A percentile compares a stretch with the other conserved stretches of the same genome.
Evolutionary conservation across 2,113 vertebrate genomes (phyloP).

Genomic region (Prunella himalayana): DNA sequence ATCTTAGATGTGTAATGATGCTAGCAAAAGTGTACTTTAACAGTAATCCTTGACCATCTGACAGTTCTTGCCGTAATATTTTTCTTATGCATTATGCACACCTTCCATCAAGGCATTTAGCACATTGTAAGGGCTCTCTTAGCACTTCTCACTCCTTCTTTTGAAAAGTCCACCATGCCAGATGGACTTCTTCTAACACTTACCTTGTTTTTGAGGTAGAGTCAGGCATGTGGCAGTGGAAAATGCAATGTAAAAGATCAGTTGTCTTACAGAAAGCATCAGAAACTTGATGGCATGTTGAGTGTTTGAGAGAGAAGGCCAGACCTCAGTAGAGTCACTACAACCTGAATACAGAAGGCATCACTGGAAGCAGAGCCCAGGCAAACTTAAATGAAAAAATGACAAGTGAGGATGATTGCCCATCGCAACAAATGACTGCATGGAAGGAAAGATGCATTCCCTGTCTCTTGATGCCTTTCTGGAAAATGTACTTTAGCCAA

Average conservation of each 20-base stretch:
- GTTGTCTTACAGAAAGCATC: neutral
- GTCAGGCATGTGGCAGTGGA: neutral
- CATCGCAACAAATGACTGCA: neutral
- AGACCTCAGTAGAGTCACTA: neutral
- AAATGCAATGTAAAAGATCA: neutral
- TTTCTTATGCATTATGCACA: neutral
- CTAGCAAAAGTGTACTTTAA: neutral
- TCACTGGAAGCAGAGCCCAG: neutral
- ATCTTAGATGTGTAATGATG: neutral
- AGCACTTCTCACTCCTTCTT: neutral
- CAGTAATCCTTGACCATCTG: neutral
- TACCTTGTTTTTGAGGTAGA: neutral
- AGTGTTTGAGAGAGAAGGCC: neutral
- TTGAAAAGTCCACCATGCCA: neutral
- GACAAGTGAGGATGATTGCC: neutral
- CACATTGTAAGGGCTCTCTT: neutral
- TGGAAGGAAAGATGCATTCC: neutral
- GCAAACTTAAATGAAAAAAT: neutral
- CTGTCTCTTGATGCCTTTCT: neutral
- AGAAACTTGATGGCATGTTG: neutral
- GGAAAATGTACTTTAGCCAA: neutral
- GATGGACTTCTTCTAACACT: neutral
- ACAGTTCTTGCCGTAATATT: neutral
- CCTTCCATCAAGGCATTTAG: slow-evolving; percentile 1
- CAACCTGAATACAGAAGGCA: neutral